Evolutionary conservation across 2,113 vertebrate species (phyloP).

Genomic region (Neodon shergylaensis): DNA sequence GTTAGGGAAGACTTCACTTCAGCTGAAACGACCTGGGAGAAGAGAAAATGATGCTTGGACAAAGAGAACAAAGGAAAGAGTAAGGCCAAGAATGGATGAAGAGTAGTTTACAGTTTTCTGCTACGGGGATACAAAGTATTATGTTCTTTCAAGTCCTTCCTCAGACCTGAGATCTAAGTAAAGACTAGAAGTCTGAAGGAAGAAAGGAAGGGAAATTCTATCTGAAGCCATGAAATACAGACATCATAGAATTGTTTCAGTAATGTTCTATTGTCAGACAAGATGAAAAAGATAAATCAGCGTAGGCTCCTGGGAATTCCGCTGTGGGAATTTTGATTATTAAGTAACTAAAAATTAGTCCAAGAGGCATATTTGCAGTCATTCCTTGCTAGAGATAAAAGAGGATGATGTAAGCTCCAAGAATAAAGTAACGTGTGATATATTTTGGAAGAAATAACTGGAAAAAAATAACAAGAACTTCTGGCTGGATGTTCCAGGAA

Average conservation of each 20-base stretch:
- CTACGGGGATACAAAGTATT: not conserved
- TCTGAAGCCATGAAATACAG: conserved; percentile 52
- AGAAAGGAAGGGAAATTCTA: conserved; percentile 27
- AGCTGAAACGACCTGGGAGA: not conserved
- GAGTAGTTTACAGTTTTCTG: not conserved
- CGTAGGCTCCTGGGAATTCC: conserved; percentile 42
- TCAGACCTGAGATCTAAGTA: not conserved
- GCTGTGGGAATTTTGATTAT: conserved; percentile 67
- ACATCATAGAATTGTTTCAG: conserved; percentile 59
- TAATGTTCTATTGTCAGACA: conserved; percentile 58
- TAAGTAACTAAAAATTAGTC: conserved; percentile 61
- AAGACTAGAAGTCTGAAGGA: conserved; percentile 33
- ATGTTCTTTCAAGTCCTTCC: conserved; percentile 2
- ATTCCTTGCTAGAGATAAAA: conserved; percentile 76
- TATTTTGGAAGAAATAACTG: conserved; percentile 77
- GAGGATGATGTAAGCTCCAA: conserved; percentile 75
- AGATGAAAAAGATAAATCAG: conserved; percentile 69
- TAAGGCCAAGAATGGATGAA: not conserved
- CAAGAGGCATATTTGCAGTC: conserved; percentile 67
- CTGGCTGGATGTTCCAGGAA: conserved; percentile 65
- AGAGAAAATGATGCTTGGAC: not conserved
- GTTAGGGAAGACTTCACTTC: not conserved
- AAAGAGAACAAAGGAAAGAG: conserved; percentile 24
- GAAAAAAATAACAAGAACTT: conserved; percentile 75
- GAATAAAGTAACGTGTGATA: conserved; percentile 69